phyloP scores from a whole-genome alignment of 2,113 vertebrate genomes.

The Cynopterus brachyotis region DNA sequence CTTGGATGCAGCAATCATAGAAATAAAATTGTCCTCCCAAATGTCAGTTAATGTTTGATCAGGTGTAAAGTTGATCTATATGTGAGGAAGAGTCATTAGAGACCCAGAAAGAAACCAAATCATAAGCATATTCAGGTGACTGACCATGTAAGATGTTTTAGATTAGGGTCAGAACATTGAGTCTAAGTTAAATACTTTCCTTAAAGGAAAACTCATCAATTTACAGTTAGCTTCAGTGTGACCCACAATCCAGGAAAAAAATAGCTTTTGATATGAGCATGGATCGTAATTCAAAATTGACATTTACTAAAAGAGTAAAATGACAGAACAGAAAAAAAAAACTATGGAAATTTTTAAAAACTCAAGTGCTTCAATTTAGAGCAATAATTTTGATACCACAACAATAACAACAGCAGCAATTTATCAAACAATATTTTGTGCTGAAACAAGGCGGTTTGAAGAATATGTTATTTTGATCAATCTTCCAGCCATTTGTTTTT shows the following conservation, averaged over 20 bases:
- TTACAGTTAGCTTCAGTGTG: neutral
- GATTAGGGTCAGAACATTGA: conserved; percentile 25
- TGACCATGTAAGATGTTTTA: neutral
- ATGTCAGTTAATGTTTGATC: conserved; percentile 32
- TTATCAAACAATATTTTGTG: neutral
- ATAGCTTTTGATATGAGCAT: neutral
- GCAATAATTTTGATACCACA: neutral
- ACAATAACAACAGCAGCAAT: neutral
- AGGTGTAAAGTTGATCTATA: neutral
- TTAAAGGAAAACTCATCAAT: conserved; percentile 28
- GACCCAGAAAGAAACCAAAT: conserved; percentile 26
- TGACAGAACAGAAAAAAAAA: conserved; percentile 2
- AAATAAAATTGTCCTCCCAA: conserved; percentile 28
- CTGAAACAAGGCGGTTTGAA: neutral
- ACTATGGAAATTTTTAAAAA: neutral
- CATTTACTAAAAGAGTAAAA: conserved; percentile 27
- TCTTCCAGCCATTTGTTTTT: conserved; percentile 63
- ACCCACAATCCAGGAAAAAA: neutral
- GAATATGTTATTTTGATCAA: neutral
- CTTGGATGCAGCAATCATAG: conserved; percentile 36
- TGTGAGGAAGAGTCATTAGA: neutral
- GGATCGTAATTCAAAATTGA: neutral
- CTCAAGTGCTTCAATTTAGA: conserved; percentile 11
- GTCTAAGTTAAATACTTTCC: conserved; percentile 46
- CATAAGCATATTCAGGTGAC: neutral